phyloP scores from a whole-genome alignment of 2,888 invertebrate species.

The Apoda limacodes region DNA sequence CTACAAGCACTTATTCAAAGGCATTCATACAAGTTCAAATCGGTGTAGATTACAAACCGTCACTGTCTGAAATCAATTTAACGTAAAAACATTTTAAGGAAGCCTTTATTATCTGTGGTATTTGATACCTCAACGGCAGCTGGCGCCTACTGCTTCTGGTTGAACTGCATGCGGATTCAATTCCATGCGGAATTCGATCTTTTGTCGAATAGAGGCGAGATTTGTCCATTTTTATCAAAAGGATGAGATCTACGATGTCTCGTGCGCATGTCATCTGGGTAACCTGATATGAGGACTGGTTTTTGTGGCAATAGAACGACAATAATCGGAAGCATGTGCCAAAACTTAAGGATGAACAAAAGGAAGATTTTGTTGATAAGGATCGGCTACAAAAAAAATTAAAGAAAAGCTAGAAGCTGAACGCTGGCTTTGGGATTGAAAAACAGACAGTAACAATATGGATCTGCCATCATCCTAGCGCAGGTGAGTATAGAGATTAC shows the following conservation, averaged over 20 bases:
- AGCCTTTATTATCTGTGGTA: constrained; percentile 53
- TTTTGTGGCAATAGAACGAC: constrained; percentile 53
- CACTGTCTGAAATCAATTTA: constrained; percentile 58
- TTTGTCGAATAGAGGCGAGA: constrained; percentile 61
- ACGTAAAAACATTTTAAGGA: constrained; percentile 58
- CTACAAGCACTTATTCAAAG: too few species aligned
- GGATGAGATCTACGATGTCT: constrained; percentile 45
- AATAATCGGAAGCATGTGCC: constrained; percentile 43
- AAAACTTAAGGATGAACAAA: constrained; percentile 25
- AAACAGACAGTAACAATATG: too few species aligned
- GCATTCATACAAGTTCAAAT: constrained; percentile 37
- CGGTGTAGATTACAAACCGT: constrained; percentile 47
- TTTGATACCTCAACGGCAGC: constrained; percentile 53
- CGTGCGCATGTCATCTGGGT: constrained; percentile 54
- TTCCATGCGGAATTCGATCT: constrained; percentile 51
- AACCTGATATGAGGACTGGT: constrained; percentile 40
- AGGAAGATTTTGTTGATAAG: constrained; percentile 3
- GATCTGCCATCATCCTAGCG: too few species aligned
- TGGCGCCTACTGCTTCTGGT: constrained; percentile 65
- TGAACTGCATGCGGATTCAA: constrained; percentile 43
- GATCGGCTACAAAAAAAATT: background rate
- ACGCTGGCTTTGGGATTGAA: too few species aligned
- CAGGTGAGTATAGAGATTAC: too few species aligned
- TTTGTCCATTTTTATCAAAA: constrained; percentile 43
- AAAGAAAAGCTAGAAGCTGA: too few species aligned